Evolutionary conservation across 2,113 vertebrate genomes (phyloP).

Genomic region (Irena cyanogastra): DNA sequence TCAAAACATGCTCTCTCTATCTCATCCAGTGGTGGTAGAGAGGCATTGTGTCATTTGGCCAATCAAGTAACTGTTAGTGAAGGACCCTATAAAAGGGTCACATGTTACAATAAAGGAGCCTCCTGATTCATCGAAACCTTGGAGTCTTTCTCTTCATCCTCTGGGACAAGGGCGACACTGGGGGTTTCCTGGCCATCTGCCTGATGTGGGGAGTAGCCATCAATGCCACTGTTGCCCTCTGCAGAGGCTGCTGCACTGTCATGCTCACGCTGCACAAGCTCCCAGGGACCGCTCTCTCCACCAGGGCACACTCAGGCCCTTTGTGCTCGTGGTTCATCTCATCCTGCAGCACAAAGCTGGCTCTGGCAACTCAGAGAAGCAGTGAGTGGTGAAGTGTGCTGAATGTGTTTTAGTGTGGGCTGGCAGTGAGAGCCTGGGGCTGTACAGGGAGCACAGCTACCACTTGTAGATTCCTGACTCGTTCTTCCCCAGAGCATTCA

Average conservation of each 20-base stretch:
- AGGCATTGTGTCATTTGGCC: too few relatives aligned
- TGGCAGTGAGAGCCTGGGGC: background rate
- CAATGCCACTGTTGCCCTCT: background rate
- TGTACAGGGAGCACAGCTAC: background rate
- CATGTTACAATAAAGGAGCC: too few relatives aligned
- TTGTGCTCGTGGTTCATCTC: background rate
- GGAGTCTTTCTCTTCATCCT: too few relatives aligned
- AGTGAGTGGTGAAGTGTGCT: background rate
- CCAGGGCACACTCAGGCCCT: background rate
- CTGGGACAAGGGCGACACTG: too few relatives aligned
- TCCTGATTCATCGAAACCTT: too few relatives aligned
- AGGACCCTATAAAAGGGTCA: too few relatives aligned
- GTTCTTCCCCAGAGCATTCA: background rate
- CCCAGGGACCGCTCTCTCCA: accelerated
- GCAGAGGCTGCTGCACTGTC: background rate
- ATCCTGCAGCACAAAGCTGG: background rate
- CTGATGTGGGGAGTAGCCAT: background rate
- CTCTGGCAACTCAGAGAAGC: background rate
- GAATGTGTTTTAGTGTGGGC: background rate
- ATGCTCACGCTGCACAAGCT: accelerated
- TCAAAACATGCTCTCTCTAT: too few relatives aligned
- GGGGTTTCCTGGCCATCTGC: background rate
- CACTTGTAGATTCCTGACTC: background rate
- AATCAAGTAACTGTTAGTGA: too few relatives aligned
- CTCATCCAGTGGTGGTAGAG: too few relatives aligned